Conservation (phyloP, 2,113 vertebrate species). For the Diglossa brunneiventris region DNA sequence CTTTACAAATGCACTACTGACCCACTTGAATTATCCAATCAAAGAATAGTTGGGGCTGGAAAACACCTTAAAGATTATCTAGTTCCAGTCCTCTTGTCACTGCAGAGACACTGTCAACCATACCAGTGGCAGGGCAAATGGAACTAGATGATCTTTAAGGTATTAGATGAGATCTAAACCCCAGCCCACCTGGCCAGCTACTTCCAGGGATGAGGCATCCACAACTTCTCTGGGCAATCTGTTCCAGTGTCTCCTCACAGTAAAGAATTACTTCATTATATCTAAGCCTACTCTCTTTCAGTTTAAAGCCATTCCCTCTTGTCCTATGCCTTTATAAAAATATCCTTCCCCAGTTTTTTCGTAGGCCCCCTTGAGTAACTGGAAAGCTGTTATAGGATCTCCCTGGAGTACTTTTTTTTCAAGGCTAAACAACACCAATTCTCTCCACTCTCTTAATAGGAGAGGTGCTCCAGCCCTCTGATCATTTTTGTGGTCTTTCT, state of each 20-base stretch:
- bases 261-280: neutral
- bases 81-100: neutral
- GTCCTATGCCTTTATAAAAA: neutral
- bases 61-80: neutral
- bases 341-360: neutral
- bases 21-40: neutral
- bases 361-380: neutral
- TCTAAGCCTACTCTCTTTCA: neutral
- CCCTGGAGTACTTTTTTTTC: neutral
- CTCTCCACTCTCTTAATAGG: neutral
- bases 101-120: neutral
- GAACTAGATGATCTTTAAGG: neutral
- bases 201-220: neutral
- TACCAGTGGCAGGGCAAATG: too few relatives aligned
- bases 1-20: neutral
- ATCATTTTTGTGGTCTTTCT: neutral
- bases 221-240: neutral
- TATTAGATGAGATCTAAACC: neutral
- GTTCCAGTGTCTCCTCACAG: neutral
- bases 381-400: neutral
- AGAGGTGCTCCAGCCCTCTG: neutral
- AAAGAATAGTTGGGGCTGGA: neutral
- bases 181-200: neutral
- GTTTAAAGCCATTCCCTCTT: neutral
- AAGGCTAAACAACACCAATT: neutral